phyloP scores from a whole-genome alignment of 2,797 vertebrate genomes.

The Capromys pilorides region DNA sequence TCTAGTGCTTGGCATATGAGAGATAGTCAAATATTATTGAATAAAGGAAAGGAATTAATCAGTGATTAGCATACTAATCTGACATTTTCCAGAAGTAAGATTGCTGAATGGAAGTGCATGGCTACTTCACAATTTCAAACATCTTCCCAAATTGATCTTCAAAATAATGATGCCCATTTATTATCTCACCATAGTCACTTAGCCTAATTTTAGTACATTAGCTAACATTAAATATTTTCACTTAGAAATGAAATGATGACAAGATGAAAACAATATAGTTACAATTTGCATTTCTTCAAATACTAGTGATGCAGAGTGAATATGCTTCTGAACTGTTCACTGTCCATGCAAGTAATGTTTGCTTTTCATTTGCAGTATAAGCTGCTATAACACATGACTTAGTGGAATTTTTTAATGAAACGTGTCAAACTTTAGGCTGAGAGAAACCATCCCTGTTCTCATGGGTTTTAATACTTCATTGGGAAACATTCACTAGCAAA shows the following conservation, averaged over 20 bases:
- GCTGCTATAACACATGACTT: background rate
- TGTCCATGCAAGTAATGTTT: background rate
- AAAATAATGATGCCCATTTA: background rate
- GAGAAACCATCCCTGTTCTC: background rate
- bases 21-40: background rate
- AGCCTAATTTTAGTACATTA: background rate
- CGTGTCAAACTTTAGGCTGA: background rate
- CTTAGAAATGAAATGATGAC: background rate
- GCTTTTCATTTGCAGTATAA: slow-evolving; percentile 1
- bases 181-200: background rate
- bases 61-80: background rate
- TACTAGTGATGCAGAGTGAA: background rate
- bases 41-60: slow-evolving; percentile 32
- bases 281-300: background rate
- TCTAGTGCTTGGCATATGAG: background rate
- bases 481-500: background rate
- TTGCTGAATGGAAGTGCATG: background rate
- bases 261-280: background rate
- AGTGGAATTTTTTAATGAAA: slow-evolving; percentile 3
- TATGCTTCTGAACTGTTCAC: background rate
- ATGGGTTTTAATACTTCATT: background rate
- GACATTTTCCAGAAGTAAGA: background rate
- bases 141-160: background rate
- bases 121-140: background rate
- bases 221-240: background rate